phyloP scores from a whole-genome alignment of 2,797 vertebrate genomes.

The Thaleichthys pacificus region DNA sequence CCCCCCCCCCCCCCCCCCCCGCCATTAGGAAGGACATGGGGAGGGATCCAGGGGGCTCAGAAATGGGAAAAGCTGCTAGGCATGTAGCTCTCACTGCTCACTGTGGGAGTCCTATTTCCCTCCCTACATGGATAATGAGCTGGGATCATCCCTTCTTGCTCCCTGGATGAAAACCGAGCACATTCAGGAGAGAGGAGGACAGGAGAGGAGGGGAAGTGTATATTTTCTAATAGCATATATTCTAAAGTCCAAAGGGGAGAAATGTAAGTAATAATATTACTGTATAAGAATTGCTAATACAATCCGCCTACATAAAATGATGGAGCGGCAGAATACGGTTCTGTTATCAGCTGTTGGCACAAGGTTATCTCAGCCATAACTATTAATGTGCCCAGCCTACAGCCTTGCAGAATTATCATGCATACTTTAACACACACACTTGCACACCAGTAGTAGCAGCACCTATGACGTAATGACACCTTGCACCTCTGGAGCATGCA shows the following conservation, averaged over 20 bases:
- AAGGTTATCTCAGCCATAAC: slow-evolving; percentile 28
- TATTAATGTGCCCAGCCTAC: slow-evolving; percentile 27
- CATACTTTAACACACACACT: slow-evolving; percentile 22
- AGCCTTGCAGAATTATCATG: slow-evolving; percentile 31
- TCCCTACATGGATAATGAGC: slow-evolving; percentile 59
- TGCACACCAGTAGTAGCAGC: slow-evolving; percentile 2
- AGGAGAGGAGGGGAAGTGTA: background rate
- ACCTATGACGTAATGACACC: slow-evolving; percentile 24
- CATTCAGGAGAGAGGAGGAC: background rate
- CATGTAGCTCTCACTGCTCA: background rate
- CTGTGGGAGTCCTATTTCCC: slow-evolving; percentile 50
- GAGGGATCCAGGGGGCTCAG: slow-evolving; percentile 33
- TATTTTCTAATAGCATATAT: background rate
- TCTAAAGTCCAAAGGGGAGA: background rate
- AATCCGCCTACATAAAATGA: too few relatives aligned
- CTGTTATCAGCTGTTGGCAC: slow-evolving; percentile 18
- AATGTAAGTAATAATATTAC: background rate
- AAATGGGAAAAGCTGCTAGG: background rate
- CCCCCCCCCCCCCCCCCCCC: too few relatives aligned
- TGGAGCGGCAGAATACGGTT: background rate
- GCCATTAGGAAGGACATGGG: slow-evolving; percentile 23
- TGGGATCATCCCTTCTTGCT: slow-evolving; percentile 49
- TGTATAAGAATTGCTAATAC: too few relatives aligned
- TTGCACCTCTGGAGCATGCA: slow-evolving; percentile 24
- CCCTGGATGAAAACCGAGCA: slow-evolving; percentile 42